Conservation (phyloP, 2,797 vertebrate genomes). For the Urosaurus nigricauda region DNA sequence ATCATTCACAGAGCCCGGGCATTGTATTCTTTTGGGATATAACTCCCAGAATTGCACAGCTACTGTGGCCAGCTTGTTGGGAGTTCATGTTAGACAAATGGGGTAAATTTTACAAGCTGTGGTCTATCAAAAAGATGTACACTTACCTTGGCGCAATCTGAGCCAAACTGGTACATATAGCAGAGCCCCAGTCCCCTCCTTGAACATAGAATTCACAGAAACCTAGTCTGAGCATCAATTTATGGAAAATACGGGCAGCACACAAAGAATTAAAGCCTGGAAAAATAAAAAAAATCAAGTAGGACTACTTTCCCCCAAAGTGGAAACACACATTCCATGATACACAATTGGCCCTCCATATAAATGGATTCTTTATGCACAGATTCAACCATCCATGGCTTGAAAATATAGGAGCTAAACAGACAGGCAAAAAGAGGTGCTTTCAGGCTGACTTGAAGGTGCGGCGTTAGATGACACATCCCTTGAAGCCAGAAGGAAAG, state of each 20-base stretch:
- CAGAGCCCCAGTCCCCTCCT: slow-evolving; percentile 81
- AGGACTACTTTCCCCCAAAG: neutral
- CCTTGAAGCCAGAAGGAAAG: too few relatives aligned
- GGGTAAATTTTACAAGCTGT: too few relatives aligned
- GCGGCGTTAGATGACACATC: too few relatives aligned
- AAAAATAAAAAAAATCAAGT: neutral
- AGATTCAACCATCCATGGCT: too few relatives aligned
- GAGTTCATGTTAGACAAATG: too few relatives aligned
- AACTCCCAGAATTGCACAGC: too few relatives aligned
- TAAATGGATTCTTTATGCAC: too few relatives aligned
- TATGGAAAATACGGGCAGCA: slow-evolving; percentile 79
- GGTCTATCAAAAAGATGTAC: fast-evolving
- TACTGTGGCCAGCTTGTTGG: too few relatives aligned
- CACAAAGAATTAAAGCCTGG: slow-evolving; percentile 76
- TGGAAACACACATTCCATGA: neutral
- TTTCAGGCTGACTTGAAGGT: too few relatives aligned
- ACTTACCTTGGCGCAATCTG: slow-evolving; percentile 82
- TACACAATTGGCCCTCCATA: neutral
- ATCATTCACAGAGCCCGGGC: neutral
- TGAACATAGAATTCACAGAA: slow-evolving; percentile 80
- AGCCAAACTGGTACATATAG: slow-evolving; percentile 81
- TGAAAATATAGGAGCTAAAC: too few relatives aligned
- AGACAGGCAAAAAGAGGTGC: too few relatives aligned
- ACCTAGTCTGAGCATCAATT: slow-evolving; percentile 81
- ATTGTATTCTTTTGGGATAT: neutral